Evolutionary conservation across 92 coral and sea anemone genomes (phyloP), one percentile per base, ranked within the genome.

Genomic region (Siderastrea siderea): DNA sequence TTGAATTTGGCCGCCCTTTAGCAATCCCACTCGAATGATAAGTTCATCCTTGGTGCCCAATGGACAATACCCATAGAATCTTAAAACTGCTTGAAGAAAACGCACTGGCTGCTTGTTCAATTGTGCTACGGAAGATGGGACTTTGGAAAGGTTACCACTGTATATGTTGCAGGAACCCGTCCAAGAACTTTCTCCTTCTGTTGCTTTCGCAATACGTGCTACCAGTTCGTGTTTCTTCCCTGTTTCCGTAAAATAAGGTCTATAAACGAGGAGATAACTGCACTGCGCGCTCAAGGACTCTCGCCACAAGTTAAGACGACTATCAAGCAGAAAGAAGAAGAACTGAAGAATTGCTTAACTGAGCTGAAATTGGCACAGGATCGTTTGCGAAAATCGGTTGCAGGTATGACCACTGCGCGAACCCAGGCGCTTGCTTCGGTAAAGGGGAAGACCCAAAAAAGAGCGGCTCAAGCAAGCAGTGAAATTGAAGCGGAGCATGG

Each of bases 281-380:
- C 78, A 62, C 82, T 84, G 72, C 71, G 82, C 65, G 80, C 54
- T 51, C 60, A 43, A 58, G 78, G 69, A 51, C 71, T 68, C 50
- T 84, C 82, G 50, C 62, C 88, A 51, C 81, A 84, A 74, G 65
- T 75, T 54, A 75, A 75, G 80, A 75, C 50, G 66, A n/a, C 59
- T 62, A 84, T 84, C 73, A 70, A 73, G 64, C 49, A 72, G 65
- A 84, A 84, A 72, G 80, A 84, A 77, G 78, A 62, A 77, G 87
- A 84, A 74, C 80, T 73, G 54, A 84, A 84, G 78, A 77, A 75
- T 62, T 58, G 72, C 69, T 71, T 72, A 66, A 72, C 55, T 44
- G 87, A 74, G 54, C 80, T 84, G 47, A 84, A 72, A 74, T 71
- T 84, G 77, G 77, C 80, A 13, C 87, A 73, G 78, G 87, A 84